phyloP scores from a whole-genome alignment of 2,888 invertebrate genomes.

The Exocentrus adspersus region DNA sequence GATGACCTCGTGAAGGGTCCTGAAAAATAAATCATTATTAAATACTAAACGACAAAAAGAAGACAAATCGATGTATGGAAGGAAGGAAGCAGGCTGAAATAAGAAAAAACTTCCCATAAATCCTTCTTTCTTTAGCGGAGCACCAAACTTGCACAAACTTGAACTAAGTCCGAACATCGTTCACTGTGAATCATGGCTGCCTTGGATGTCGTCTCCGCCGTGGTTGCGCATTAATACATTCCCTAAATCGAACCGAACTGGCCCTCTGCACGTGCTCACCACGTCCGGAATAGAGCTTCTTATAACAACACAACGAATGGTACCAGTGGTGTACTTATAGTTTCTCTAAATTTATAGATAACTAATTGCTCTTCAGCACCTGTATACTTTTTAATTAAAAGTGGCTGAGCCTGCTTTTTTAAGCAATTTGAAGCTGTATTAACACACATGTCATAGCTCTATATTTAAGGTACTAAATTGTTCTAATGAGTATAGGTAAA shows the following conservation, averaged over 20 bases:
- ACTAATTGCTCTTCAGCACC: no score
- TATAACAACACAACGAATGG: slow-evolving; percentile 16
- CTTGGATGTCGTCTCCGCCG: slow-evolving; percentile 60
- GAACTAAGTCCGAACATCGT: slow-evolving; percentile 63
- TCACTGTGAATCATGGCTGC: slow-evolving; percentile 64
- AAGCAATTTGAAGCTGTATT: no score
- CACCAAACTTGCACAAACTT: slow-evolving; percentile 62
- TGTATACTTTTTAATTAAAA: no score
- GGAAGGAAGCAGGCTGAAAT: slow-evolving; percentile 57
- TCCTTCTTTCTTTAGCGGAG: slow-evolving; percentile 61
- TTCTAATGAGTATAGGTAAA: no score
- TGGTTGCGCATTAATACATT: slow-evolving; percentile 61
- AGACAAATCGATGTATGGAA: slow-evolving; percentile 63
- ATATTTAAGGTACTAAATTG: no score
- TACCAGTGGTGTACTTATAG: slow-evolving; percentile 15
- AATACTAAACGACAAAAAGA: slow-evolving; percentile 63
- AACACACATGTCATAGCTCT: no score
- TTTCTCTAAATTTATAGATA: no score
- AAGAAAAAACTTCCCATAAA: slow-evolving; percentile 61
- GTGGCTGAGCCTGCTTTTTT: no score
- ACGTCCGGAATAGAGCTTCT: slow-evolving; percentile 10
- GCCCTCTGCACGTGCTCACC: slow-evolving; percentile 25
- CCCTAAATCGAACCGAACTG: slow-evolving; percentile 37
- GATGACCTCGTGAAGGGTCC: slow-evolving; percentile 50
- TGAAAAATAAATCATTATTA: slow-evolving; percentile 61